Conservation (phyloP, 2,113 vertebrate genomes). For the Blennius ocellaris region DNA sequence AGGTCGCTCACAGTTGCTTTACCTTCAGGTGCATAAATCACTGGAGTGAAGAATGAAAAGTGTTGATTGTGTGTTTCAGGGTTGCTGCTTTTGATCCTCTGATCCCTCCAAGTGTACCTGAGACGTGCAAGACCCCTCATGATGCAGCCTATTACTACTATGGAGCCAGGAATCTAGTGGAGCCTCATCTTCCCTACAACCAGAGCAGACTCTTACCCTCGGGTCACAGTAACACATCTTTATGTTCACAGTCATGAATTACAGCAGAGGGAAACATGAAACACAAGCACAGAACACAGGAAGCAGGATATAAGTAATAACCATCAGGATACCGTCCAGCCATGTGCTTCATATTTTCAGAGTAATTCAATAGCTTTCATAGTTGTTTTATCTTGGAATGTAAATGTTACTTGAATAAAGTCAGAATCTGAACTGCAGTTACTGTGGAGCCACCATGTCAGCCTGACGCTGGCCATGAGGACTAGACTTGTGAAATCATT, state of each 20-base stretch:
- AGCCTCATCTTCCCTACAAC: constrained; percentile 85
- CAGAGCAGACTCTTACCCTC: constrained; percentile 69
- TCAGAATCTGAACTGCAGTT: constrained; percentile 12
- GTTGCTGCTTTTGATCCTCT: constrained; percentile 75
- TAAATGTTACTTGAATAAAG: constrained; percentile 29
- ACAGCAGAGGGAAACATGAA: too few species aligned
- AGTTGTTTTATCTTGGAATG: not conserved
- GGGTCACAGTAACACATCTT: not conserved
- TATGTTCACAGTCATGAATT: too few species aligned
- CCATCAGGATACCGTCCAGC: not conserved
- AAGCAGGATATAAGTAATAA: not conserved
- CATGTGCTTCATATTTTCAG: not conserved
- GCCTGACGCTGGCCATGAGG: constrained; percentile 26
- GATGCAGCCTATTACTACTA: constrained; percentile 91
- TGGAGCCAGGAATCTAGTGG: constrained; percentile 88
- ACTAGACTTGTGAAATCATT: constrained; percentile 35
- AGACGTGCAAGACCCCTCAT: constrained; percentile 86
- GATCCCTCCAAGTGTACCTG: constrained; percentile 74
- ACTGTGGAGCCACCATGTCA: constrained; percentile 29
- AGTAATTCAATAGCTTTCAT: constrained; percentile 2
- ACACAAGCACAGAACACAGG: too few species aligned
- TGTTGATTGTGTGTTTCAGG: constrained; percentile 64
- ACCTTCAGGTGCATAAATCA: not conserved
- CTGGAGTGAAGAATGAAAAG: not conserved
- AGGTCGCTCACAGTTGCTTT: constrained; percentile 78